A percentile compares a stretch with the other conserved stretches of the same genome.
These are phyloP conservation scores for Ia io DNA, from an alignment of 2,113 vertebrate species.

Conservation along the genomic window DNA sequence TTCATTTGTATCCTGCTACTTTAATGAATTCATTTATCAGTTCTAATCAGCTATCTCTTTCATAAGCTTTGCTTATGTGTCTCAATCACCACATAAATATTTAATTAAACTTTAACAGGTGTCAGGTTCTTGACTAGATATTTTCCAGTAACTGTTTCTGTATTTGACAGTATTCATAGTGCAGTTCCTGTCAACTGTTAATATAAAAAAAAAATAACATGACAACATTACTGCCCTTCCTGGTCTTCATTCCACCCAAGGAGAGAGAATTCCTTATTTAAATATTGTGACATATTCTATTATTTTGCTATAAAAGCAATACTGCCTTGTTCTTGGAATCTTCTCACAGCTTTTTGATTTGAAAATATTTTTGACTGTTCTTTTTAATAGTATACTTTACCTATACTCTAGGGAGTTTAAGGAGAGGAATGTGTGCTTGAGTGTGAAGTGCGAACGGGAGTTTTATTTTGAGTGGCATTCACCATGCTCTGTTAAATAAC, in stretches of 20 bases:
- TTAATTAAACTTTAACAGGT: not conserved
- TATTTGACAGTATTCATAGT: not conserved
- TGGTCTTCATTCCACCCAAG: not conserved
- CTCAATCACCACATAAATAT: not conserved
- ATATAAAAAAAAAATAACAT: not conserved
- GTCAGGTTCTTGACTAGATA: not conserved
- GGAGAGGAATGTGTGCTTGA: not conserved
- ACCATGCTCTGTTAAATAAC: not conserved
- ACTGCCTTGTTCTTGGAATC: not conserved
- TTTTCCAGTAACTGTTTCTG: not conserved
- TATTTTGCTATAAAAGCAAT: not conserved
- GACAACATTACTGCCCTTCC: not conserved
- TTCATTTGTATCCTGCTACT: not conserved
- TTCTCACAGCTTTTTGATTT: not conserved
- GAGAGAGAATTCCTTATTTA: constrained; percentile 11
- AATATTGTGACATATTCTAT: not conserved
- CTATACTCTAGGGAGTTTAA: no score
- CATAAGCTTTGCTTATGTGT: not conserved
- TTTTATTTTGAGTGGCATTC: not conserved
- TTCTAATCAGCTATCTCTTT: not conserved
- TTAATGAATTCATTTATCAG: not conserved
- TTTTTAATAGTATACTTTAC: not conserved
- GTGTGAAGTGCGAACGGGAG: not conserved
- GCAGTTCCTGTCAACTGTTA: not conserved
- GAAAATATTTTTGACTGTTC: not conserved